Evolutionary conservation across 2,888 invertebrate genomes (phyloP).

Genomic region (Clunio marinus): DNA sequence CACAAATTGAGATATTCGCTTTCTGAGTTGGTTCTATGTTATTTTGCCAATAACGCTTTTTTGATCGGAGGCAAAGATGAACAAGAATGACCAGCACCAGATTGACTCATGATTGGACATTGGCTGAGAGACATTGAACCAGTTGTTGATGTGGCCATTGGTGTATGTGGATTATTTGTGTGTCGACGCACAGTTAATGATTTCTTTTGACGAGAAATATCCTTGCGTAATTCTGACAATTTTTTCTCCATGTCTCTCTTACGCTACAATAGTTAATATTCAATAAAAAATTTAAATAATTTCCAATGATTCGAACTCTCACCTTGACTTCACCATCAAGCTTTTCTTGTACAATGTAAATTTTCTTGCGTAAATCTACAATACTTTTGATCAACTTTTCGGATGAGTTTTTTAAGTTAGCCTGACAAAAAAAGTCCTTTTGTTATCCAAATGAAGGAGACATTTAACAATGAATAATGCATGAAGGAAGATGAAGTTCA

Average conservation of each 20-base stretch:
- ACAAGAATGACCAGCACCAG: slow-evolving; percentile 22
- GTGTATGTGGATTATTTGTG: slow-evolving; percentile 25
- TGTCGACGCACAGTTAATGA: slow-evolving; percentile 38
- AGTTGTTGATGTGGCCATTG: slow-evolving; percentile 31
- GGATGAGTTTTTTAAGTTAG: slow-evolving; percentile 40
- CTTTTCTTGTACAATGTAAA: slow-evolving; percentile 40
- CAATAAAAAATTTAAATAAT: background rate
- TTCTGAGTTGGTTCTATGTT: slow-evolving; percentile 40
- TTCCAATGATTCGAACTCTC: background rate
- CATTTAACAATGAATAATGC: background rate
- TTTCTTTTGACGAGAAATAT: slow-evolving; percentile 40
- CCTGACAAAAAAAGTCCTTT: slow-evolving; percentile 39
- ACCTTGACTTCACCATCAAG: slow-evolving; percentile 40
- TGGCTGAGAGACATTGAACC: background rate
- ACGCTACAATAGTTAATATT: slow-evolving; percentile 35
- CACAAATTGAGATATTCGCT: slow-evolving; percentile 38
- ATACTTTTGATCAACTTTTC: slow-evolving; percentile 40
- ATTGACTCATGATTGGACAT: slow-evolving; percentile 17
- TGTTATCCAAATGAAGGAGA: background rate
- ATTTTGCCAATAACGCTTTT: slow-evolving; percentile 35
- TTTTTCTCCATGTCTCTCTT: slow-evolving; percentile 40
- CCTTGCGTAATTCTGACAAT: slow-evolving; percentile 40
- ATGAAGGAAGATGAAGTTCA: slow-evolving; percentile 1
- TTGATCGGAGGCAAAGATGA: slow-evolving; percentile 39
- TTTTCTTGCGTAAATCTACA: slow-evolving; percentile 40